Evolutionary conservation across 1,140 invertebrate species (phyloP).

Genomic region (Hyles vespertilio): DNA sequence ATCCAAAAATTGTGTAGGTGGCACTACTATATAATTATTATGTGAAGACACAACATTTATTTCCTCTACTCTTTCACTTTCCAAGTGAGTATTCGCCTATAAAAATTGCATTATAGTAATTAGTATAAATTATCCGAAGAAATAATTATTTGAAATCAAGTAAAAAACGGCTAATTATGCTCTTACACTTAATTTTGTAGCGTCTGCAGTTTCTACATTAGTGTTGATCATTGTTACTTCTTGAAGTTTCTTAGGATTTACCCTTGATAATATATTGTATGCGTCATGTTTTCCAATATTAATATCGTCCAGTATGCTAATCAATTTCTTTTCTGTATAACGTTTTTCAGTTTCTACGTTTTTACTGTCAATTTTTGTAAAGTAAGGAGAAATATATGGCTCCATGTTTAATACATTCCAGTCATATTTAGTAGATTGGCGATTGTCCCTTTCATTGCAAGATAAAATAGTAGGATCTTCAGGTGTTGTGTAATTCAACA

Average conservation of each 20-base stretch:
- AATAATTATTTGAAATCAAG: neutral
- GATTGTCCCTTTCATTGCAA: too few species aligned
- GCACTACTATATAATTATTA: constrained; percentile 33
- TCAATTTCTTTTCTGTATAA: constrained; percentile 37
- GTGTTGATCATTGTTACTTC: constrained; percentile 19
- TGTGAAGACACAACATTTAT: constrained; percentile 20
- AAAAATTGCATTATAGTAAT: neutral
- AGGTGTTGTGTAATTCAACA: too few species aligned
- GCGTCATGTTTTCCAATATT: constrained; percentile 41
- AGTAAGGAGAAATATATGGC: too few species aligned
- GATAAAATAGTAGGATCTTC: too few species aligned
- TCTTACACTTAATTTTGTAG: too few species aligned
- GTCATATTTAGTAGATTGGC: too few species aligned
- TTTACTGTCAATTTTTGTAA: neutral
- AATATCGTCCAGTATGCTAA: constrained; percentile 56
- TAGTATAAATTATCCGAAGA: neutral
- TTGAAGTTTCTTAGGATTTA: constrained; percentile 28
- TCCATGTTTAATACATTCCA: too few species aligned
- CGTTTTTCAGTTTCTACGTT: constrained; percentile 3
- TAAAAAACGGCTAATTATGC: neutral
- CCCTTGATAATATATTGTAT: constrained; percentile 40
- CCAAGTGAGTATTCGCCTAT: neutral
- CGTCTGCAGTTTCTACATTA: neutral
- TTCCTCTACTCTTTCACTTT: too few species aligned
- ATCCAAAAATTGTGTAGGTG: constrained; percentile 53